phyloP scores from a whole-genome alignment of 2,113 vertebrate genomes.

The Labrus mixtus region DNA sequence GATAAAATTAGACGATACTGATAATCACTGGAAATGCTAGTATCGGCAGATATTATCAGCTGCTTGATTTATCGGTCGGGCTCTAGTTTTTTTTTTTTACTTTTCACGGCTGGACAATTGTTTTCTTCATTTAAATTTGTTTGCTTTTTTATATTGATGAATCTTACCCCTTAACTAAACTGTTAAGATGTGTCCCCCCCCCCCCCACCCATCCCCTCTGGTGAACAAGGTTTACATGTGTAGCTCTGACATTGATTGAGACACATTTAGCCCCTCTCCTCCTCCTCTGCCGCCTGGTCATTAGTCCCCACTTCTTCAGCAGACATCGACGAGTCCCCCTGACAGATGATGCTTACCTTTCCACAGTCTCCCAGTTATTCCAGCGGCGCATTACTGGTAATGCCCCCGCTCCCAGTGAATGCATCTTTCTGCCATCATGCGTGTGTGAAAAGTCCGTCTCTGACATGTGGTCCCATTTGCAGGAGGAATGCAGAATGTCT shows the following conservation, averaged over 20 bases:
- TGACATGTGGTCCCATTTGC: constrained; percentile 23
- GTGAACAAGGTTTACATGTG: constrained; percentile 46
- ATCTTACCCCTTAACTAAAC: constrained; percentile 28
- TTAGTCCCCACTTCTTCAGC: constrained; percentile 66
- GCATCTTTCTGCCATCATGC: constrained; percentile 22
- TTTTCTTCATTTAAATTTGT: background rate
- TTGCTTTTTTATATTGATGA: background rate
- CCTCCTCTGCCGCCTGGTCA: constrained; percentile 50
- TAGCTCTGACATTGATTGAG: constrained; percentile 69
- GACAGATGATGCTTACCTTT: constrained; percentile 70
- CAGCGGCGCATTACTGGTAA: constrained; percentile 56
- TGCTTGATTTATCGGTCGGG: no score
- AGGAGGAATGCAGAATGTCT: constrained; percentile 21
- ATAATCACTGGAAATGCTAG: no score
- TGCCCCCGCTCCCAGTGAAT: constrained; percentile 1
- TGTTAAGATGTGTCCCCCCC: constrained; percentile 33
- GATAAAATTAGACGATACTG: no score
- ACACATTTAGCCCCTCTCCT: constrained; percentile 58
- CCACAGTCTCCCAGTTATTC: constrained; percentile 54
- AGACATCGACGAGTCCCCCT: constrained; percentile 69
- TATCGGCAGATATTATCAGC: no score
- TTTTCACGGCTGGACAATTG: background rate
- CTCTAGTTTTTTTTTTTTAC: no score
- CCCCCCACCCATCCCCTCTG: no score
- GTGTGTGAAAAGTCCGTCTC: constrained; percentile 18